These are phyloP conservation scores for Meteorus colon DNA, from an alignment of 2,888 invertebrate genomes.

Conservation along the genomic window DNA sequence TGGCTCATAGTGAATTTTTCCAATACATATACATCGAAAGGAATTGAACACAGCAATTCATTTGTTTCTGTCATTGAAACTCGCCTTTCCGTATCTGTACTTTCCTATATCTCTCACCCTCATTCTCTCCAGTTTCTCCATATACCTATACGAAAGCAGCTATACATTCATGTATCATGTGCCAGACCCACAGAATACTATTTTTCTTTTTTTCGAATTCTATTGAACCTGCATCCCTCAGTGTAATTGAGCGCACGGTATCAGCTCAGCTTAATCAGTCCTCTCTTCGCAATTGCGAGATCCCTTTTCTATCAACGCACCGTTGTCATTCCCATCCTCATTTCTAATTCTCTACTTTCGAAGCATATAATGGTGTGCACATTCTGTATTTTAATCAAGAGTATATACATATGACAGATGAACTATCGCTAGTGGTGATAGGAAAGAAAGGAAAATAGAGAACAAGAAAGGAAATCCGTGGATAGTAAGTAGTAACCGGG, in stretches of 20 bases:
- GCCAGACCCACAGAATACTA: neutral
- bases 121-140: conserved; percentile 23
- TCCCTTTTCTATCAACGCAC: neutral
- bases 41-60: conserved; percentile 48
- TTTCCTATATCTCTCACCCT: conserved; percentile 29
- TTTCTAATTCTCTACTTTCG: neutral
- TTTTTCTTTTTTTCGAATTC: neutral
- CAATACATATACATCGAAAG: conserved; percentile 42
- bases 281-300: neutral
- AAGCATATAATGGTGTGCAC: neutral
- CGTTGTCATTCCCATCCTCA: conserved; percentile 23
- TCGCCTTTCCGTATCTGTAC: neutral
- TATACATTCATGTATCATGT: neutral
- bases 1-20: conserved; percentile 38
- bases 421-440: neutral
- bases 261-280: conserved; percentile 22
- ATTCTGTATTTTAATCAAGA: conserved; percentile 5
- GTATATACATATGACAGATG: conserved; percentile 21
- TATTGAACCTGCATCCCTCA: conserved; percentile 21
- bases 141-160: conserved; percentile 8
- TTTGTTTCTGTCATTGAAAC: conserved; percentile 48
- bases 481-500: conserved; percentile 5
- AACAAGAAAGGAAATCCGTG: neutral
- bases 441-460: neutral
- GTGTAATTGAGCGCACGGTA: conserved; percentile 12